Conservation (phyloP, 1,140 invertebrate genomes). For the Eufriesea mexicana region DNA sequence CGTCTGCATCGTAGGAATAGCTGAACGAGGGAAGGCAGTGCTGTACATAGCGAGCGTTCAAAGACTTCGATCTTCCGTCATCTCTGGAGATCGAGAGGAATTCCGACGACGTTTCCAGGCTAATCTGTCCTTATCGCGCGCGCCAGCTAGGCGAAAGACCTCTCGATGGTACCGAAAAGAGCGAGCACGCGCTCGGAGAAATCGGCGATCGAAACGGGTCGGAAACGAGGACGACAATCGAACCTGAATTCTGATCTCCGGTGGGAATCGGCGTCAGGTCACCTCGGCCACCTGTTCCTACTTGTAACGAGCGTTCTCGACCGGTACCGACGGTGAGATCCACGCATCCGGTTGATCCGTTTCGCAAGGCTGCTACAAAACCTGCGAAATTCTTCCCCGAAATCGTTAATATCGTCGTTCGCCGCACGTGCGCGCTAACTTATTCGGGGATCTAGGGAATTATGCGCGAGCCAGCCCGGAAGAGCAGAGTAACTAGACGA, state of each 20-base stretch:
- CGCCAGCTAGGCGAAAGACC: neutral
- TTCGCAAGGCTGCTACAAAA: too few relatives aligned
- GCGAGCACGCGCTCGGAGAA: neutral
- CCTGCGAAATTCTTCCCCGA: too few relatives aligned
- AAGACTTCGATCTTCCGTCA: neutral
- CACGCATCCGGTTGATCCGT: too few relatives aligned
- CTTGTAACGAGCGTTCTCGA: neutral
- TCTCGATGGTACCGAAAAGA: neutral
- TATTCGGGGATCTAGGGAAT: too few relatives aligned
- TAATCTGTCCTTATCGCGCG: conserved; percentile 40
- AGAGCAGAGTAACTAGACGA: too few relatives aligned
- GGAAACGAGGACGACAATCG: conserved; percentile 17
- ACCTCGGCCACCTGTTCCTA: conserved; percentile 18
- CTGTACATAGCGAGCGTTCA: too few relatives aligned
- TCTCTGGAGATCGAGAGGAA: conserved; percentile 4
- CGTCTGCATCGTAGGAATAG: too few relatives aligned
- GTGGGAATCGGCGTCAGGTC: conserved; percentile 1
- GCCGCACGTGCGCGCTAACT: too few relatives aligned
- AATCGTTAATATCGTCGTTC: too few relatives aligned
- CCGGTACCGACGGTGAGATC: too few relatives aligned
- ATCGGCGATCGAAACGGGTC: conserved; percentile 21
- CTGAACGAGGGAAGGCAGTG: too few relatives aligned
- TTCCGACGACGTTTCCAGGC: conserved; percentile 38
- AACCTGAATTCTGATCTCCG: conserved; percentile 12
- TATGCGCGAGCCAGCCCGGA: too few relatives aligned